phyloP scores from a whole-genome alignment of 2,888 invertebrate species.

The Lepidocyrtoides sp. region DNA sequence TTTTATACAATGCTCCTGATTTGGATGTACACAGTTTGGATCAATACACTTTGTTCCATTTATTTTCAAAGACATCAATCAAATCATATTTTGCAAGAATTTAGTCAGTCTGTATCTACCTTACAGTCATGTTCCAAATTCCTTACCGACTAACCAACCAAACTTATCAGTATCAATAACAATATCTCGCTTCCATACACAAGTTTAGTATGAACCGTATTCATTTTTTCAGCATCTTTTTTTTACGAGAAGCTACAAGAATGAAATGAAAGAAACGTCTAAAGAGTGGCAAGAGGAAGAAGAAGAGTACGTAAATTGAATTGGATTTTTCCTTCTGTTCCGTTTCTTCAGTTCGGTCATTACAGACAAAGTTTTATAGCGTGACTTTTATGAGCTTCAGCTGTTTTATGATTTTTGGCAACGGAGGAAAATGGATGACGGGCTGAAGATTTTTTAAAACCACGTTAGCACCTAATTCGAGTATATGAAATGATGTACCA shows the following conservation, averaged over 20 bases:
- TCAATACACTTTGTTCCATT: too few species aligned
- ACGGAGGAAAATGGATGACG: neutral
- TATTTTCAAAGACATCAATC: too few species aligned
- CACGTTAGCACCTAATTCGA: constrained; percentile 34
- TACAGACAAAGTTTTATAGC: neutral
- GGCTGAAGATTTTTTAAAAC: neutral
- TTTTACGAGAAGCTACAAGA: neutral
- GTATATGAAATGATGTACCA: neutral
- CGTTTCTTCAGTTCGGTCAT: neutral
- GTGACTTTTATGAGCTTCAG: constrained; percentile 25
- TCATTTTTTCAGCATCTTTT: neutral
- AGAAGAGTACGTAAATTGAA: neutral
- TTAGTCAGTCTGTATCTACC: too few species aligned
- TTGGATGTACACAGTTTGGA: too few species aligned
- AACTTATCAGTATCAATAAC: too few species aligned
- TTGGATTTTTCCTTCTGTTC: neutral
- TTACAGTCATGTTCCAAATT: too few species aligned
- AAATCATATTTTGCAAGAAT: too few species aligned
- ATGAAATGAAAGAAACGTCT: neutral
- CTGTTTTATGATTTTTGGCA: constrained; percentile 28
- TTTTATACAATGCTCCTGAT: too few species aligned
- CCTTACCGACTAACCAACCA: too few species aligned
- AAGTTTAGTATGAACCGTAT: neutral
- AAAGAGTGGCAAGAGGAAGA: neutral
- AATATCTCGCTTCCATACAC: neutral